These are phyloP conservation scores for Amphipoea oculea DNA, from an alignment of 2,888 invertebrate species.

Conservation along the genomic window DNA sequence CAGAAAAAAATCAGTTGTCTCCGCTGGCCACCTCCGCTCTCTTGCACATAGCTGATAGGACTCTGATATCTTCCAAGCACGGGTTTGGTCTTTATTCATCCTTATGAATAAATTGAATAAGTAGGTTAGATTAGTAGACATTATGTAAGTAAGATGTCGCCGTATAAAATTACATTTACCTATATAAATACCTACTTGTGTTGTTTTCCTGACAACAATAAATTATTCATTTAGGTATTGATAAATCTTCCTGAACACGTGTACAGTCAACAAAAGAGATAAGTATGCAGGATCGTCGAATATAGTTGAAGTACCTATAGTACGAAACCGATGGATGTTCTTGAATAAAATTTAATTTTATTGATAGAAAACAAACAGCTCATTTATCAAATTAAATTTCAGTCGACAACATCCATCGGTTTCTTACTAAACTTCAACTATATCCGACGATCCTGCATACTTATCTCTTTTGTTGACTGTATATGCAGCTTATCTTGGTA, in stretches of 20 bases:
- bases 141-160: background rate
- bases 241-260: constrained; percentile 26
- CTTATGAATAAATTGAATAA: background rate
- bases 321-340: no score
- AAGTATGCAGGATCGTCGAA: no score
- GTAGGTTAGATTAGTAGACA: background rate
- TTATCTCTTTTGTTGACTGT: no score
- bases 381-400: no score
- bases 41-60: background rate
- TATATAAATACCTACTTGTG: constrained; percentile 1
- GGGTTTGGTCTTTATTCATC: background rate
- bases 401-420: no score
- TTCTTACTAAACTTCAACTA: no score
- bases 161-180: background rate
- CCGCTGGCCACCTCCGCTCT: background rate
- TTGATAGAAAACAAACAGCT: no score
- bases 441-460: no score
- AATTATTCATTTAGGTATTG: constrained; percentile 28
- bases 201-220: constrained; percentile 29
- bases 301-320: no score
- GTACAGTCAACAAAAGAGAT: no score
- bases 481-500: background rate
- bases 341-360: no score
- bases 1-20: background rate
- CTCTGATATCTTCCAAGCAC: background rate